Conservation (phyloP, 1,140 invertebrate genomes). For the Cotesia vestalis region DNA sequence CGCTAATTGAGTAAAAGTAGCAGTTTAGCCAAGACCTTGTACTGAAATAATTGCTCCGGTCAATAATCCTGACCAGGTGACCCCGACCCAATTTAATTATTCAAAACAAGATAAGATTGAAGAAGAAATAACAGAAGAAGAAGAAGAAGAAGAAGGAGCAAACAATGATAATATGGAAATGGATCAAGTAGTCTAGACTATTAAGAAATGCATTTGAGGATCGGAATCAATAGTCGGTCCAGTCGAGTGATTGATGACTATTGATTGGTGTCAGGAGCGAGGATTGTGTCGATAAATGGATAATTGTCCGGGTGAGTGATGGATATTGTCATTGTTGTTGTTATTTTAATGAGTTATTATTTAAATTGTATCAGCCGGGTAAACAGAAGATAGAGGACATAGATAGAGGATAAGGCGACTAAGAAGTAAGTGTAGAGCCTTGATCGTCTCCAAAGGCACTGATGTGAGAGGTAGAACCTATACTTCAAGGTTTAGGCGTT, state of each 20-base stretch:
- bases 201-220: too few relatives aligned
- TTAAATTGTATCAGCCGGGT: not conserved
- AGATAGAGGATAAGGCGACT: not conserved
- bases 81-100: slow-evolving; percentile 38
- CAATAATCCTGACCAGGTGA: slow-evolving; percentile 39
- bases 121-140: not conserved
- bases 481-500: slow-evolving; percentile 27
- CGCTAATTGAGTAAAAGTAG: slow-evolving; percentile 30
- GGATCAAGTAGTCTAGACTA: too few relatives aligned
- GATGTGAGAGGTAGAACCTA: slow-evolving; percentile 25
- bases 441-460: slow-evolving; percentile 7
- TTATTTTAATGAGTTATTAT: not conserved
- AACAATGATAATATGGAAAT: not conserved
- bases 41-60: slow-evolving; percentile 36
- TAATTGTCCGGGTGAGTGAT: too few relatives aligned
- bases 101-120: not conserved
- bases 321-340: not conserved
- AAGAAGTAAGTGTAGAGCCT: slow-evolving; percentile 4
- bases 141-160: not conserved
- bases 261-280: too few relatives aligned
- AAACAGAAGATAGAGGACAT: not conserved
- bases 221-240: too few relatives aligned
- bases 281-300: too few relatives aligned
- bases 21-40: slow-evolving; percentile 31
- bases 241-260: too few relatives aligned